Evolutionary conservation across 1,140 invertebrate genomes (phyloP), one percentile per base, ranked within the genome.

Genomic region (Atta colombica): DNA sequence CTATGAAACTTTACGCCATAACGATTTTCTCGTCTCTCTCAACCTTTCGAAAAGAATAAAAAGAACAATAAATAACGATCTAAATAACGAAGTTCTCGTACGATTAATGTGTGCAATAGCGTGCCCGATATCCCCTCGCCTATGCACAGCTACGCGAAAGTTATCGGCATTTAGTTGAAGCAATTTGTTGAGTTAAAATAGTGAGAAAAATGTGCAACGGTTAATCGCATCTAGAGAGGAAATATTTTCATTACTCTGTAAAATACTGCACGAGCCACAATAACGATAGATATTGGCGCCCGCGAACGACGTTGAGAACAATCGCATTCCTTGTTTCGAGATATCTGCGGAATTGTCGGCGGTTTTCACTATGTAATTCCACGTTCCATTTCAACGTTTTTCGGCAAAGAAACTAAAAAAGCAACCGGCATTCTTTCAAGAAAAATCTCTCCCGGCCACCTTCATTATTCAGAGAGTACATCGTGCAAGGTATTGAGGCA

Each of bases 1-100:
- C 77, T n/a, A 8, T 58, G 5, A 31, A 60, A 82, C 53, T 82
- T 82, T 49, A 60, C 25, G 25, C 51, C 45, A 25, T 49, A 82
- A 82, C 80, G 39, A 82, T 82, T 82, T 82, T 82, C 39, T 82
- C 71, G 60, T 21, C 35, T 53, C 28, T 49, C 55, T 1, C 21
- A 31, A 39, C 14, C 78, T 18, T 10, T 28, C 18, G 31, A 66
- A 77, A 65, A 77, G 60, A 77, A 61, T 53, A 77, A 78, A 85
- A 77, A 39, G 74, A 53, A 77, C 45, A 78, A 77, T 85, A 85
- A 85, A 85, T 85, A 85, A 85, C 71, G 60, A 77, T 77, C 72
- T 75, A 85, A 77, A 85, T 85, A 85, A 77, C 82, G 39, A 85
- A 77, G 82, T 77, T 49, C 60, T 35, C 45, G 68, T n/a, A 60